Evolutionary conservation across 2,888 invertebrate genomes (phyloP), one percentile per base, ranked within the genome.

Genomic region (Seladonia tumulorum): DNA sequence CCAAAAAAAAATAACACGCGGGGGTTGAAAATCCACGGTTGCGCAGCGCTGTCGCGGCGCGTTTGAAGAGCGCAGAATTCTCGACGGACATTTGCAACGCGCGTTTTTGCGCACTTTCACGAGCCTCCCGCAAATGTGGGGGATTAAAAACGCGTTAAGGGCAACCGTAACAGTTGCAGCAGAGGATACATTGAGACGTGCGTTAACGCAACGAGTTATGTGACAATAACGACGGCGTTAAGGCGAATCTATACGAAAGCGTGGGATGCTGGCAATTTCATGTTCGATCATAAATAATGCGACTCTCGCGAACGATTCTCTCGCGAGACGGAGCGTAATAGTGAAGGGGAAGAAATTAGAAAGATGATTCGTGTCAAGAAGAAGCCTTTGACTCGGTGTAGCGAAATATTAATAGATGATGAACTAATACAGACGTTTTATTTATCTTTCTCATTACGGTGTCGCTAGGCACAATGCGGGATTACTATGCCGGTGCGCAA

Each of bases 181-280:
- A 49, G 47, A 5, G 49, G 47, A 53, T 42, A 39, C 77, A 77
- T 47, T 57, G 25, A 78, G 76, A 49, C 57, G 53, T 45, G 47
- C 47, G 71, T 49, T 66, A 53, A 83, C 71, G 79, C 73, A 83
- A 47, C 78, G 39, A 81, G 80, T 83, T 81, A 78, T 79, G 83
- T 71, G 87, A 87, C 86, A 78, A 83, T 86, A 78, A 63, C 60
- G 80, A 72, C 80, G 76, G 10, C 80, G 86, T 80, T 78, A 78
- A 83, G 77, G 77, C 66, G 80, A 87, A 76, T 79, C 70, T 39
- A 74, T 68, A 75, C 25, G 72, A 72, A 78, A 68, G 86, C 86
- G 86, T 86, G 78, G 86, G 87, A 75, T 71, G 86, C 53, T 80
- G 72, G 83, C 83, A 83, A 87, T 86, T 87, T 86, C 87, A 83